These are phyloP conservation scores for Tipula helvola DNA, from an alignment of 2,888 invertebrate genomes.

Conservation along the genomic window DNA sequence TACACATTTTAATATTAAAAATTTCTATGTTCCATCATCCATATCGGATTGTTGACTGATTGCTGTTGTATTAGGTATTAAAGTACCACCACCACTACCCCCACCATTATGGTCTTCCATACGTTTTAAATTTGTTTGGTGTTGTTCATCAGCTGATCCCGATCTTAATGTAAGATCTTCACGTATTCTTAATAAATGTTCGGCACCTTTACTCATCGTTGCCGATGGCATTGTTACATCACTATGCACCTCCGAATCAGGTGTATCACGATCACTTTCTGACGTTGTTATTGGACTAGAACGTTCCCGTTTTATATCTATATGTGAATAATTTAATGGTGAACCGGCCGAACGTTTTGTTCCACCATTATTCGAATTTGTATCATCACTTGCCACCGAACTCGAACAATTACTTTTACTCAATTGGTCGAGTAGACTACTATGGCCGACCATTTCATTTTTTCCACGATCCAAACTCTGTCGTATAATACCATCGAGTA, in stretches of 20 bases:
- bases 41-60: conserved; percentile 24
- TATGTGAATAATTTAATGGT: conserved; percentile 25
- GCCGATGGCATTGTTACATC: neutral
- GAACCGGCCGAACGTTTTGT: conserved; percentile 28
- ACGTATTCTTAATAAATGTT: conserved; percentile 17
- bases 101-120: neutral
- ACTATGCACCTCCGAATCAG: conserved; percentile 14
- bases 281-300: conserved; percentile 20
- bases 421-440: conserved; percentile 48
- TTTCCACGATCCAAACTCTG: conserved; percentile 58
- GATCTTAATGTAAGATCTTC: conserved; percentile 17
- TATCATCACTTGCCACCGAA: conserved; percentile 29
- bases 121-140: conserved; percentile 4
- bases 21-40: conserved; percentile 34
- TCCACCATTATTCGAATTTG: conserved; percentile 26
- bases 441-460: conserved; percentile 39
- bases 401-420: conserved; percentile 45
- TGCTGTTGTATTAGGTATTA: neutral
- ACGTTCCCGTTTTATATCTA: conserved; percentile 47
- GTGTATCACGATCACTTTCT: conserved; percentile 16
- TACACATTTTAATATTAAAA: neutral
- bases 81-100: neutral
- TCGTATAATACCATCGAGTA: conserved; percentile 72
- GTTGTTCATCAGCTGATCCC: conserved; percentile 9
- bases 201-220: conserved; percentile 15